Percentiles rank a stretch among this genome's conserved stretches.
Evolutionary conservation across 2,888 invertebrate species (phyloP).

Genomic region (Lycophotia porphyrea): DNA sequence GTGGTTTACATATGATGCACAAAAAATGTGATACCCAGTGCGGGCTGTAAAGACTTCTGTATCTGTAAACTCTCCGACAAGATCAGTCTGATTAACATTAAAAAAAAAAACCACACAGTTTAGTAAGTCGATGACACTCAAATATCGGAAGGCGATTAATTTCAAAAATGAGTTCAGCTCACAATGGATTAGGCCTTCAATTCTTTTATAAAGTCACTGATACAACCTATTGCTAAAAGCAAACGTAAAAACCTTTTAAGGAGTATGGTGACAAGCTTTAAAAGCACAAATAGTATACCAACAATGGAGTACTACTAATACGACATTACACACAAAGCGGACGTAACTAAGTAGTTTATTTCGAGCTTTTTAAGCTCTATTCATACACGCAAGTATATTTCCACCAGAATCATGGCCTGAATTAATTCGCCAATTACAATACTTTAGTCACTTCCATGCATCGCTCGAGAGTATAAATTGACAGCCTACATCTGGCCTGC

Average conservation of each 20-base stretch:
- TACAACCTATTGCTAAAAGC: background rate
- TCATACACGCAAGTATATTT: constrained; percentile 20
- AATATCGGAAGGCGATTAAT: background rate
- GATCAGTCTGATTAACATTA: background rate
- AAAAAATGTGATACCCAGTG: background rate
- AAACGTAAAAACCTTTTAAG: background rate
- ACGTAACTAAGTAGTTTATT: background rate
- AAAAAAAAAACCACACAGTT: background rate
- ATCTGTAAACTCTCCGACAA: background rate
- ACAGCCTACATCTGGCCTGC: constrained; percentile 30
- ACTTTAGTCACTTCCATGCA: constrained; percentile 20
- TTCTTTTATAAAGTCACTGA: background rate
- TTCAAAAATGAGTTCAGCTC: background rate
- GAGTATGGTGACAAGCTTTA: background rate
- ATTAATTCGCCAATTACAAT: constrained; percentile 24
- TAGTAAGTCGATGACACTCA: background rate
- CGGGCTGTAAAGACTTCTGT: background rate
- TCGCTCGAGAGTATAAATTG: constrained; percentile 23
- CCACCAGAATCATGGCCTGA: background rate
- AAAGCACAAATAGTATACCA: background rate
- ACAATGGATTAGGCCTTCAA: background rate
- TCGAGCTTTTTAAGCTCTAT: constrained; percentile 10
- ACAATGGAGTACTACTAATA: background rate
- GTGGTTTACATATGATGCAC: background rate
- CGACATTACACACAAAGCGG: background rate